Evolutionary conservation across 2,888 invertebrate species (phyloP).

Genomic region (Nomada flava): DNA sequence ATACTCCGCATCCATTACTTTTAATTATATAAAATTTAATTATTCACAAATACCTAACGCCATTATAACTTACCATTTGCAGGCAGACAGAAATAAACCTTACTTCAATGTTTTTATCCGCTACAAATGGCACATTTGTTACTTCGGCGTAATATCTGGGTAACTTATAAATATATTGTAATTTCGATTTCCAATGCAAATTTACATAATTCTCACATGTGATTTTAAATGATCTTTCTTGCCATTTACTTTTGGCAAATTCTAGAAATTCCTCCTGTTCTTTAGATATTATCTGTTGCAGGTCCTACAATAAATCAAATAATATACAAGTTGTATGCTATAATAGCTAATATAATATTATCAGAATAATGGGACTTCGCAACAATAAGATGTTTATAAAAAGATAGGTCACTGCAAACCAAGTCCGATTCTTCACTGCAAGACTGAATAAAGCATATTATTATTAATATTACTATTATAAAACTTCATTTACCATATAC

Average conservation of each 20-base stretch:
- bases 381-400: slow-evolving; percentile 3
- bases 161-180: slow-evolving; percentile 58
- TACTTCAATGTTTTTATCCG: slow-evolving; percentile 65
- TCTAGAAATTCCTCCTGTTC: slow-evolving; percentile 75
- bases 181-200: slow-evolving; percentile 69
- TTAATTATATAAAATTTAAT: not conserved
- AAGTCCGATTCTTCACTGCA: too few species aligned
- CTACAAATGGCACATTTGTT: slow-evolving; percentile 70
- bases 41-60: not conserved
- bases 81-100: slow-evolving; percentile 63
- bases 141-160: slow-evolving; percentile 73
- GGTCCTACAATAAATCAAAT: slow-evolving; percentile 39
- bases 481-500: slow-evolving; percentile 66
- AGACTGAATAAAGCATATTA: not conserved
- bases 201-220: slow-evolving; percentile 67
- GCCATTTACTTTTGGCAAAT: slow-evolving; percentile 71
- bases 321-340: not conserved
- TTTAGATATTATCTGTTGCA: slow-evolving; percentile 61
- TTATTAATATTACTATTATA: not conserved
- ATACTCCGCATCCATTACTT: not conserved
- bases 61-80: slow-evolving; percentile 61
- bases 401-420: not conserved
- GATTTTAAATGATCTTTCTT: slow-evolving; percentile 47
- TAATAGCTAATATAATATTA: not conserved
- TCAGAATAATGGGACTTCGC: not conserved